Evolutionary conservation across 1,140 invertebrate species (phyloP).

Genomic region (Sitophilus oryzae): DNA sequence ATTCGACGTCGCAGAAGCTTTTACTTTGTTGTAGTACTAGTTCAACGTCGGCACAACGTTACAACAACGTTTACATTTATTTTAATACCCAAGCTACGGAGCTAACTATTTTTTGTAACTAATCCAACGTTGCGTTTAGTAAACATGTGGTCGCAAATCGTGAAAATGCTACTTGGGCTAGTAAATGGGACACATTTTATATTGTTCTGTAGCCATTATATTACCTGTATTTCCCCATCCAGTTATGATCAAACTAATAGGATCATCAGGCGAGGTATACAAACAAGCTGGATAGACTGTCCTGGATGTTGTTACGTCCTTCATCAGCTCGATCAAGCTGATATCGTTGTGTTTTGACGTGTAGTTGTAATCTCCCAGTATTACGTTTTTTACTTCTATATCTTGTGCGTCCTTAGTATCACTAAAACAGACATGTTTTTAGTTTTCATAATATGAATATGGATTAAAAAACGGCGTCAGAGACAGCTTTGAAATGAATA

Average conservation of each 20-base stretch:
- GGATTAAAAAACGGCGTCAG: too few species aligned
- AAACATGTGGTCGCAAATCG: too few species aligned
- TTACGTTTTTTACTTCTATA: conserved; percentile 16
- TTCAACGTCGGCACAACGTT: too few species aligned
- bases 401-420: conserved; percentile 9
- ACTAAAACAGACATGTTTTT: background rate
- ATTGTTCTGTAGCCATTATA: background rate
- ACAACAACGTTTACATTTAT: too few species aligned
- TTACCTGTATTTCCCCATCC: conserved; percentile 35
- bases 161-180: too few species aligned
- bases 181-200: too few species aligned
- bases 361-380: conserved; percentile 27
- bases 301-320: conserved; percentile 23
- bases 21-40: too few species aligned
- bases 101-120: too few species aligned
- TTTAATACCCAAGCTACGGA: too few species aligned
- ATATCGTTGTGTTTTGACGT: conserved; percentile 33
- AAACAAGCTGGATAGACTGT: conserved; percentile 37
- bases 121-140: too few species aligned
- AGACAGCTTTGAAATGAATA: too few species aligned
- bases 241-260: conserved; percentile 30
- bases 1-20: too few species aligned
- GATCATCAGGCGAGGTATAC: conserved; percentile 33
- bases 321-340: conserved; percentile 30
- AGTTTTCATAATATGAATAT: background rate